Percentiles rank a stretch among this genome's conserved stretches.
Conservation (phyloP, 2,888 invertebrate species). For the Eilema caniola region DNA sequence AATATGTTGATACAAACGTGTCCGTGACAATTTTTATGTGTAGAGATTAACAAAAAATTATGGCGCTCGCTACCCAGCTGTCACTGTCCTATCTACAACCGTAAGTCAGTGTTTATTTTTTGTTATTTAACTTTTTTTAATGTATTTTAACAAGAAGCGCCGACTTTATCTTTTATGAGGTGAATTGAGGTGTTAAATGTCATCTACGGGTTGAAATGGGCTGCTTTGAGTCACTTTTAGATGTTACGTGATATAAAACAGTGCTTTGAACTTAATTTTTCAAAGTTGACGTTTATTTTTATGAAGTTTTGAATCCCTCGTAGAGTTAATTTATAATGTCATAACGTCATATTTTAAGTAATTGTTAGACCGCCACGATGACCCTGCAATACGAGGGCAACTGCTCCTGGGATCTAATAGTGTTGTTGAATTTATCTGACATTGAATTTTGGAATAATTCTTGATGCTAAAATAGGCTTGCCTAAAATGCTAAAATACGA, state of each 20-base stretch:
- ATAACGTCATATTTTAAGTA: neutral
- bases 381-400: neutral
- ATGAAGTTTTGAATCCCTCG: conserved; percentile 21
- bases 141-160: conserved; percentile 60
- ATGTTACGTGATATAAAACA: conserved; percentile 33
- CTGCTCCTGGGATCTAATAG: neutral
- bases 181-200: conserved; percentile 70
- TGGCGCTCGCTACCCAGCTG: conserved; percentile 59
- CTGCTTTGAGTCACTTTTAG: conserved; percentile 34
- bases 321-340: conserved; percentile 20
- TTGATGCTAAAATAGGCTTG: neutral
- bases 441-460: too few relatives aligned
- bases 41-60: conserved; percentile 63
- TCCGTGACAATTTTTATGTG: conserved; percentile 62
- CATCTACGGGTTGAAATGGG: conserved; percentile 47
- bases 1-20: conserved; percentile 56
- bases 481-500: too few relatives aligned
- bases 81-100: conserved; percentile 65
- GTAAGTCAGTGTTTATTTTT: conserved; percentile 67
- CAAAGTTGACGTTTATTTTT: conserved; percentile 18
- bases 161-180: conserved; percentile 67
- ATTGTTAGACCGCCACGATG: neutral
- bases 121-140: conserved; percentile 60
- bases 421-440: too few relatives aligned
- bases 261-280: conserved; percentile 35